These are phyloP conservation scores for Ispidina lecontei DNA, from an alignment of 2,797 vertebrate genomes.

Conservation along the genomic window DNA sequence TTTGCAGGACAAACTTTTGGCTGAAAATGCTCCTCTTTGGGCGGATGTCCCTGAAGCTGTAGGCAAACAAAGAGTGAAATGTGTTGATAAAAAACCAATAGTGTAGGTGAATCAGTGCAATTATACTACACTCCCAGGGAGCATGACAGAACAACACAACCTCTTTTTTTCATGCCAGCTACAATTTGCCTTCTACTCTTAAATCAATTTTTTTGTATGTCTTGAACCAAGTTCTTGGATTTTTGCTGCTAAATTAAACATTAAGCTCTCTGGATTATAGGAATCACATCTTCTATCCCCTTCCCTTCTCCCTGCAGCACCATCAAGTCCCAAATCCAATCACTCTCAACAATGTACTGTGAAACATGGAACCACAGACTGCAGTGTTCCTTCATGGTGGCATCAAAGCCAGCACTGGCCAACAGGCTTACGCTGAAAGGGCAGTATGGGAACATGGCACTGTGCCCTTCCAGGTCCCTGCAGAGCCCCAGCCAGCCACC, in stretches of 20 bases:
- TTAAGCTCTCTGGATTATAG: constrained; percentile 28
- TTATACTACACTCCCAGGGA: background rate
- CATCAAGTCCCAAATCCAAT: constrained; percentile 42
- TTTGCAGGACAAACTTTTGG: background rate
- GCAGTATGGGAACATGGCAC: background rate
- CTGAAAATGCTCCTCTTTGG: background rate
- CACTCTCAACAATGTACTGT: background rate
- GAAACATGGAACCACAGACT: background rate
- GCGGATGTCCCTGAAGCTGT: background rate
- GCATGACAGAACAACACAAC: background rate
- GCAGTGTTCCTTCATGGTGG: background rate
- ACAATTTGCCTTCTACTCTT: background rate
- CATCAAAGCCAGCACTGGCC: background rate
- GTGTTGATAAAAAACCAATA: background rate
- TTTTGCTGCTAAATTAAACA: constrained; percentile 53
- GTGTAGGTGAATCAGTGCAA: background rate
- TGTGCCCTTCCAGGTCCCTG: background rate
- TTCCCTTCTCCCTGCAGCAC: background rate
- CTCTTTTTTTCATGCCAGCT: background rate
- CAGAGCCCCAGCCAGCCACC: background rate
- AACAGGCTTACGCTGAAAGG: background rate
- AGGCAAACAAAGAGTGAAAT: constrained; percentile 10
- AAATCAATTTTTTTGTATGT: background rate
- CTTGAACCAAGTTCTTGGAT: constrained; percentile 6
- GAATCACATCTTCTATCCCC: constrained; percentile 6